Percentiles rank a stretch among this genome's conserved stretches.
These are phyloP conservation scores for Neopelma chrysocephalum DNA, from an alignment of 2,797 vertebrate species.

Conservation along the genomic window DNA sequence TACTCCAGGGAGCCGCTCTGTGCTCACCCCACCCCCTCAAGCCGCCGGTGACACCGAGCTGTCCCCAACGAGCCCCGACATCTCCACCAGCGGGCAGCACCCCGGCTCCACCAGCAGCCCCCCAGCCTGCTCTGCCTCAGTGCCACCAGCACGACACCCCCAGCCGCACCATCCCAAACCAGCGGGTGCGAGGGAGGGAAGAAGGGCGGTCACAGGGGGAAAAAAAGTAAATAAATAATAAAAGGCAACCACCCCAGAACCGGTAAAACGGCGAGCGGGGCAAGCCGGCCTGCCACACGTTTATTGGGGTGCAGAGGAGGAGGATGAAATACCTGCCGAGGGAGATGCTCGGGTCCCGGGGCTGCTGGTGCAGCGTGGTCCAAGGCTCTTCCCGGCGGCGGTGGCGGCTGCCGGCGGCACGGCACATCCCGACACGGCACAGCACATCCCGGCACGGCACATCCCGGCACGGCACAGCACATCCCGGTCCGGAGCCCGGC, in stretches of 20 bases:
- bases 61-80: background rate
- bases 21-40: background rate
- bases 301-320: background rate
- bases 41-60: background rate
- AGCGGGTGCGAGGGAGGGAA: background rate
- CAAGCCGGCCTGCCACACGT: background rate
- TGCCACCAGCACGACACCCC: background rate
- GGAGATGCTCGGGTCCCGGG: background rate
- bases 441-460: too few species aligned
- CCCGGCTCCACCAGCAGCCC: background rate
- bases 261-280: background rate
- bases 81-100: background rate
- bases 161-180: background rate
- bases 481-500: background rate
- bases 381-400: background rate
- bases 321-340: conserved; percentile 11
- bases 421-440: background rate
- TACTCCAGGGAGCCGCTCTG: background rate
- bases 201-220: background rate
- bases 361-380: background rate
- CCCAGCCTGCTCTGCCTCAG: background rate
- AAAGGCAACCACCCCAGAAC: background rate
- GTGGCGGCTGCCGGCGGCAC: background rate
- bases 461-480: background rate
- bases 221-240: background rate